Evolutionary conservation across 2,888 invertebrate species (phyloP), one percentile per base, ranked within the genome.

Genomic region (Deilephila elpenor): DNA sequence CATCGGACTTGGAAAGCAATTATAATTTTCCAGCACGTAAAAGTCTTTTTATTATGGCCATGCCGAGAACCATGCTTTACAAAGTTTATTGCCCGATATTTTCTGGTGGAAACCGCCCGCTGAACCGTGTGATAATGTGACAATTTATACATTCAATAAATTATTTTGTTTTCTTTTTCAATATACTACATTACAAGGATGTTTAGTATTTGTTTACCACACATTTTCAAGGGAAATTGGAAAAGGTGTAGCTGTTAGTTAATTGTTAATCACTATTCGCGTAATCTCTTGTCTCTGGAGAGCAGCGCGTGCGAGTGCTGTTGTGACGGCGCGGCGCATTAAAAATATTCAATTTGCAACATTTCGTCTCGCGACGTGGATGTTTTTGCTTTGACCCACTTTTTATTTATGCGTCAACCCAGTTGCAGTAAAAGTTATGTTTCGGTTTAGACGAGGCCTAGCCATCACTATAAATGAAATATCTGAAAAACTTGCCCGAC

Each of bases 381-480:
- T 70, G 32, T 56, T 32, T 70, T 77, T 79, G 67, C 67, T 80
- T 79, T 76, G 73, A 74, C 70, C 61, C 70, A 75, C 75, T 77
- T 76, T 80, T 60, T 60, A 70, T 70, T 60, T 79, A 82, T 81
- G 71, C 59, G 74, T 71, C 78, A 78, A 76, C 71, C 76, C 20
- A 60, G 29, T 51, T 70, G 51, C 25, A 17, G 77, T 80, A 74
- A 79, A 82, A 83, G 82, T 80, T 83, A 82, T 85, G 81, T 84
- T 78, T 77, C 78, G 81, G 82, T 84, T 84, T 78, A 79, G 77
- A 76, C 81, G 79, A 82, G 77, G 77, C 80, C 77, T 74, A n/a
- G 79, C 78, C 77, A 81, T 80, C 78, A 82, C 83, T 83, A 88
- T 89, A 88, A 88, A 89, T 88, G 89, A 89, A 87, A 88, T 84